Percentiles rank a stretch among this genome's conserved stretches.
phyloP scores from a whole-genome alignment of 2,797 vertebrate species.

The Bufotes viridis region DNA sequence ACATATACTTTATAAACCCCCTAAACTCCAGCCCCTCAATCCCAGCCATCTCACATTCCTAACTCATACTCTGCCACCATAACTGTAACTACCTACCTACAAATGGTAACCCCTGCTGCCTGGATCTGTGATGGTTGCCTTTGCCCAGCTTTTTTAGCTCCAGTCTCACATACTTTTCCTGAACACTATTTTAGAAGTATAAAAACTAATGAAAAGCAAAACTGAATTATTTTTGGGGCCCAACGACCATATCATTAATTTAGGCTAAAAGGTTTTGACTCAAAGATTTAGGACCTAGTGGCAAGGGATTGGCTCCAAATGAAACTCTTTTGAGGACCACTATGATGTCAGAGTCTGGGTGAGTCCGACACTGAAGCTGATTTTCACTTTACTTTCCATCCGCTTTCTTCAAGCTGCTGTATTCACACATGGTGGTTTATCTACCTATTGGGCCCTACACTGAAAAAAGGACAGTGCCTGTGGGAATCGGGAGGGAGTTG shows the following conservation, averaged over 20 bases:
- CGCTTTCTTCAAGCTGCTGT: not conserved
- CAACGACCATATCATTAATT: too few species aligned
- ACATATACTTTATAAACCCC: too few species aligned
- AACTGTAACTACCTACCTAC: not conserved
- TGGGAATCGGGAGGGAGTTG: too few species aligned
- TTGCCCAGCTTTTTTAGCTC: not conserved
- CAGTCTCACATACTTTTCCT: not conserved
- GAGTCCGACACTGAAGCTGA: not conserved
- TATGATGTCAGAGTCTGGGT: too few species aligned
- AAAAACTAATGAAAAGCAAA: not conserved
- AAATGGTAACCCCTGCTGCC: not conserved
- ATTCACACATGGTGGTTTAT: too few species aligned
- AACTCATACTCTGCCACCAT: not conserved
- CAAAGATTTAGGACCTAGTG: too few species aligned
- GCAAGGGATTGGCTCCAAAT: too few species aligned
- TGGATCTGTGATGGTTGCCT: not conserved
- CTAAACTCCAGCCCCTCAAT: not conserved
- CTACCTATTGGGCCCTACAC: too few species aligned
- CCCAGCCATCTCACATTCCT: too few species aligned
- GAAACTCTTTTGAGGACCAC: too few species aligned
- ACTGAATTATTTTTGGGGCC: not conserved
- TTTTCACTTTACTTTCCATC: not conserved
- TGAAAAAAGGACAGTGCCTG: too few species aligned
- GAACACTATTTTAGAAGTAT: not conserved
- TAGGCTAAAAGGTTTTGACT: too few species aligned